These are phyloP conservation scores for Heterodera carotae DNA, from an alignment of 1,140 invertebrate genomes.

Conservation along the genomic window DNA sequence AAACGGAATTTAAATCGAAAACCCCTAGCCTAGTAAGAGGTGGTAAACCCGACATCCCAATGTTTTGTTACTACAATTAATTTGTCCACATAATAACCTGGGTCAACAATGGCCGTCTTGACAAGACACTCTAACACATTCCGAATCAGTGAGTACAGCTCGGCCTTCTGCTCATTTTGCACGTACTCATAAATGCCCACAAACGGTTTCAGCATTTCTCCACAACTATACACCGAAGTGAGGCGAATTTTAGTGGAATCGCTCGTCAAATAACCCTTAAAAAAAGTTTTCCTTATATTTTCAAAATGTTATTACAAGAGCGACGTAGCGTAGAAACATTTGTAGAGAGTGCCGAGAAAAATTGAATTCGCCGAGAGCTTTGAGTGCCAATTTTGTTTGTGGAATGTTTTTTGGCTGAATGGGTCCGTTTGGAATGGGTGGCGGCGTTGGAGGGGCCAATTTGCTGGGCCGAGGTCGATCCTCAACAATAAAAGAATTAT, in stretches of 20 bases:
- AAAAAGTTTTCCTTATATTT: constrained; percentile 24
- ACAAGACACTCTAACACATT: constrained; percentile 82
- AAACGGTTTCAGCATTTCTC: constrained; percentile 79
- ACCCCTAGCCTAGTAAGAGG: too few relatives aligned
- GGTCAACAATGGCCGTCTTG: constrained; percentile 90
- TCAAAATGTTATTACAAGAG: constrained; percentile 47
- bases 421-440: constrained; percentile 47
- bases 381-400: constrained; percentile 84
- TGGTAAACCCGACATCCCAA: too few relatives aligned
- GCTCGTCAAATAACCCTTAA: constrained; percentile 81
- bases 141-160: constrained; percentile 63
- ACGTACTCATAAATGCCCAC: constrained; percentile 70
- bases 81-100: constrained; percentile 67
- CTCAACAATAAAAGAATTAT: neutral
- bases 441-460: constrained; percentile 51
- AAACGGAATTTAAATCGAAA: too few relatives aligned
- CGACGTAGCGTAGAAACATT: constrained; percentile 62
- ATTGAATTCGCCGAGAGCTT: constrained; percentile 91
- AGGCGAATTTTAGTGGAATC: constrained; percentile 87
- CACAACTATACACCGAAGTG: constrained; percentile 90
- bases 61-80: too few relatives aligned
- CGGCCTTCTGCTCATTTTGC: constrained; percentile 55
- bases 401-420: constrained; percentile 75
- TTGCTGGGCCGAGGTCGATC: constrained; percentile 44
- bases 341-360: constrained; percentile 76